phyloP scores from a whole-genome alignment of 2,888 invertebrate genomes.

The Pocota personata region DNA sequence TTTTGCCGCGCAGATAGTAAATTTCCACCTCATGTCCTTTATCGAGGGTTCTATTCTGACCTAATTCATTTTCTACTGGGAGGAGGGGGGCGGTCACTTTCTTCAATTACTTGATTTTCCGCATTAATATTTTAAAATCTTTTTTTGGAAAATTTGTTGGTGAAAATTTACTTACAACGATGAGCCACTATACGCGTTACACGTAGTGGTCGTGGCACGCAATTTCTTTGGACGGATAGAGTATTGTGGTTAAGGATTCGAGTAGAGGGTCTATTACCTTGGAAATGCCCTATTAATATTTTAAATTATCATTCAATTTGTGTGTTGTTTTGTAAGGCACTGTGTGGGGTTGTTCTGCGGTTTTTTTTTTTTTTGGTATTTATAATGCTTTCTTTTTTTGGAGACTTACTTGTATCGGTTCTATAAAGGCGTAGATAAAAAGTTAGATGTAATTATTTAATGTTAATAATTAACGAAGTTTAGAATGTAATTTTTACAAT shows the following conservation, averaged over 20 bases:
- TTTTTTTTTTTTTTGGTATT: neutral
- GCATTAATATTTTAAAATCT: constrained; percentile 61
- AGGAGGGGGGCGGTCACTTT: constrained; percentile 22
- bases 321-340: neutral
- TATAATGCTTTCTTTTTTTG: neutral
- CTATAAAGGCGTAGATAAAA: constrained; percentile 10
- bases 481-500: neutral
- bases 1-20: constrained; percentile 65
- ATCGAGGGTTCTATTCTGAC: constrained; percentile 32
- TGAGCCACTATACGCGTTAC: neutral
- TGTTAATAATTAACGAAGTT: constrained; percentile 3
- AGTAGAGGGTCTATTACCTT: constrained; percentile 1
- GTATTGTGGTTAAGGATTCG: neutral
- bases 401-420: neutral
- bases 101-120: constrained; percentile 53
- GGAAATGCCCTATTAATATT: constrained; percentile 32
- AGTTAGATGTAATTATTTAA: constrained; percentile 19
- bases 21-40: constrained; percentile 25
- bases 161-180: constrained; percentile 34
- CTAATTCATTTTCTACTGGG: constrained; percentile 5
- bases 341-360: constrained; percentile 1
- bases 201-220: constrained; percentile 34
- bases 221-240: neutral
- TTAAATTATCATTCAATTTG: constrained; percentile 43
- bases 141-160: constrained; percentile 9